Base-by-base conservation (phyloP, 2,888 invertebrate species). In the Cerastis rubricosa region DNA sequence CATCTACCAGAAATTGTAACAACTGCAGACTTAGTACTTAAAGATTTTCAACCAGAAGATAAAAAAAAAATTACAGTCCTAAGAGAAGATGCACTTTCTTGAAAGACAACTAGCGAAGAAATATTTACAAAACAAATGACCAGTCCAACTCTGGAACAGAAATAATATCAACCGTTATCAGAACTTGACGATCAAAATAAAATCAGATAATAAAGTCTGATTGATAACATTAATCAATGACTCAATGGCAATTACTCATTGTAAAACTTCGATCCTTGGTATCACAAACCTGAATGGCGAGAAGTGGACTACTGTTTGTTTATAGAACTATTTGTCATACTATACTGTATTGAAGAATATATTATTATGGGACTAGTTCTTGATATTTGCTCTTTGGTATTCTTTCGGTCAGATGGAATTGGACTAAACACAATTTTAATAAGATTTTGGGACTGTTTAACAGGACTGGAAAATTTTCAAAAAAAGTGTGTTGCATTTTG, bases 171-270 rank as follows among this genome's bases (percentile, higher is more conserved):
- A 57, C 61, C 12, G 11, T 54, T 75, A 85, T 77, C 81, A 54
- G 29, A 68, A 43, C n/a, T n/a, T n/a, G n/a, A 43, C 57, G 40
- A 67, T 79, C 79, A 72, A 45, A 65, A 74, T 45, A 29, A 59
- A 75, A 82, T 84, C 88, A 79, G 76, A 85, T 79, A 82, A 59
- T 12, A 65, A 66, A 69, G 69, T 66, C 70, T 75, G 80, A 78
- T 85, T 83, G 64, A 86, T 86, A 83, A 71, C 71, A 87, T 86
- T 76, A 85, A 87, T 86, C 87, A 87, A 80, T 76, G 76, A 78
- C 76, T 73, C 54, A 35, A 74, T 73, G 29, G 45, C 68, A 67
- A 86, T 87, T 78, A 85, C 78, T 86, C 83, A 85, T 57, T 74
- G 65, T 78, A 45, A 74, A 79, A 78, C 64, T 40, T 69, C 61